A percentile compares a stretch with the other conserved stretches of the same genome.
These are phyloP conservation scores for Eilema depressum DNA, from an alignment of 2,888 invertebrate species.

Conservation along the genomic window DNA sequence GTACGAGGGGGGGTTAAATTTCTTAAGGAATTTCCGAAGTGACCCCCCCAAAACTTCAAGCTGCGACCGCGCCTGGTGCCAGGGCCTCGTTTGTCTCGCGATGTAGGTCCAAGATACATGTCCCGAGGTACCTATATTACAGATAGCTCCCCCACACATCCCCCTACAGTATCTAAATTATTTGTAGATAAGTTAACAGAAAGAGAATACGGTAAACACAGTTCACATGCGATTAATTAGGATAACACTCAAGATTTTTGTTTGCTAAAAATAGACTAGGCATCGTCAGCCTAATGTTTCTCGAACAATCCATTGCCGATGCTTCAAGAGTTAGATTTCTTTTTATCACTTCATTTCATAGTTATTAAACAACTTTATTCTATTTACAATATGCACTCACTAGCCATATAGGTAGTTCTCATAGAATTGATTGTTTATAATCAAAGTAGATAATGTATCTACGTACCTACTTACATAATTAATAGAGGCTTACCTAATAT, in stretches of 20 bases:
- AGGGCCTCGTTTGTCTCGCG: too few relatives aligned
- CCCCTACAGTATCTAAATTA: too few relatives aligned
- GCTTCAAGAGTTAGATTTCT: not conserved
- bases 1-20: too few relatives aligned
- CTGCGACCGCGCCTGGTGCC: too few relatives aligned
- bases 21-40: too few relatives aligned
- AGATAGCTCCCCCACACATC: too few relatives aligned
- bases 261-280: not conserved
- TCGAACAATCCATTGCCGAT: not conserved
- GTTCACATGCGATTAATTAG: not conserved
- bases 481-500: not conserved
- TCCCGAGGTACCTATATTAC: too few relatives aligned
- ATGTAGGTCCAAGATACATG: too few relatives aligned
- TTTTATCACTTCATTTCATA: not conserved
- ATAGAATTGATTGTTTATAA: not conserved
- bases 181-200: not conserved
- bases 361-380: not conserved
- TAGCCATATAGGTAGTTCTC: not conserved
- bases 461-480: not conserved
- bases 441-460: too few relatives aligned
- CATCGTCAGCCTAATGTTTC: not conserved
- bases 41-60: too few relatives aligned
- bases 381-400: not conserved
- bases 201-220: not conserved
- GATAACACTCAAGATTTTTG: not conserved